Conservation (phyloP, 2,113 vertebrate species). For the Colius striatus region DNA sequence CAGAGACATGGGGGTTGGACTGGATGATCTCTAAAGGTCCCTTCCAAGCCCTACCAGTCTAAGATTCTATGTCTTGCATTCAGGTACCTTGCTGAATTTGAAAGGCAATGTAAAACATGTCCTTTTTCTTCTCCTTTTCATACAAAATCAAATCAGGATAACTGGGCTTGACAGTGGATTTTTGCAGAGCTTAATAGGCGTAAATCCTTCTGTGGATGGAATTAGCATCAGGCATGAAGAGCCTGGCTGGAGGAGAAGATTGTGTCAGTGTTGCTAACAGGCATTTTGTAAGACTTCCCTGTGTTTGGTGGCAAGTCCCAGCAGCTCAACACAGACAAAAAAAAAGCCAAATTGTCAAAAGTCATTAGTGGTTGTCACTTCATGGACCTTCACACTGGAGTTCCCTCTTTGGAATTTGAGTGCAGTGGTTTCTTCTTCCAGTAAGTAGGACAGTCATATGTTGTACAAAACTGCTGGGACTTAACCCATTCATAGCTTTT, state of each 20-base stretch:
- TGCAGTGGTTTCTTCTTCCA: neutral
- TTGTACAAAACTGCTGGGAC: neutral
- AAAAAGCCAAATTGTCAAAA: slow-evolving; percentile 46
- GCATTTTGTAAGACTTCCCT: neutral
- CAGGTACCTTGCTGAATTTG: neutral
- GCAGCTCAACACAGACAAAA: neutral
- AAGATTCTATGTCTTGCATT: neutral
- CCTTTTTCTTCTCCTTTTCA: neutral
- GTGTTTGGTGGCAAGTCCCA: slow-evolving; percentile 8
- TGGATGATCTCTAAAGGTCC: too few species aligned
- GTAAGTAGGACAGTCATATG: neutral
- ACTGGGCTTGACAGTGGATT: neutral
- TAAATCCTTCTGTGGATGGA: neutral
- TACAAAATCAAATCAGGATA: neutral
- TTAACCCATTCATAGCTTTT: neutral
- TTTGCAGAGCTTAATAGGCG: neutral
- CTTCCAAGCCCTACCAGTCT: too few species aligned
- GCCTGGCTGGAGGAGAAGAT: rapidly evolving
- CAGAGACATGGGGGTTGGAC: too few species aligned
- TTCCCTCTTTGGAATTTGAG: neutral
- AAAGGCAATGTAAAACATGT: neutral
- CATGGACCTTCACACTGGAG: neutral
- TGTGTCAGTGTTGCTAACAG: neutral
- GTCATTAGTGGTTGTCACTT: slow-evolving; percentile 55
- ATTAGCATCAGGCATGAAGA: neutral